Conservation (phyloP, 2,113 vertebrate genomes). For the Hippopotamus amphibius region DNA sequence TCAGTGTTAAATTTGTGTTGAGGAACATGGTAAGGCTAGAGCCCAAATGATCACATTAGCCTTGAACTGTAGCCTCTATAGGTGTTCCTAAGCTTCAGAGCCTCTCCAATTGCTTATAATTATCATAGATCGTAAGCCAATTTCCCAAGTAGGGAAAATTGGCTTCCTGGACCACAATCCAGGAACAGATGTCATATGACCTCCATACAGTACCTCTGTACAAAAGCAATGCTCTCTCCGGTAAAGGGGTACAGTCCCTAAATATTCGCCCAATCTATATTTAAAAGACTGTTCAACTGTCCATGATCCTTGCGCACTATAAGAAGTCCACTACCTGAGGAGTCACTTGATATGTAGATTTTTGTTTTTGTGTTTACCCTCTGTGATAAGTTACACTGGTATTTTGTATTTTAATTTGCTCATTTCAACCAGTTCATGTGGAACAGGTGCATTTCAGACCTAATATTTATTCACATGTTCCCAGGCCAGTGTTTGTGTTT, state of each 20-base stretch:
- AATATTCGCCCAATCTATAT: not conserved
- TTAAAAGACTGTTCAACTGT: not conserved
- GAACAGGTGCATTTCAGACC: not conserved
- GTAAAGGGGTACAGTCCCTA: not conserved
- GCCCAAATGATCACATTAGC: not conserved
- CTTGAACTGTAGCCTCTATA: not conserved
- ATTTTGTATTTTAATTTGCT: conserved; percentile 11
- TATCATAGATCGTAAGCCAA: not conserved
- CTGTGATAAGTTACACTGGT: not conserved
- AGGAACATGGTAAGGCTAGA: not conserved
- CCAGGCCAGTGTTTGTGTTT: not conserved
- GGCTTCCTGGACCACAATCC: not conserved
- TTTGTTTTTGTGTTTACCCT: not conserved
- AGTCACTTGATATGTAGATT: not conserved
- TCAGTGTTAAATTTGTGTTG: not conserved
- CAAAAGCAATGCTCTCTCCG: not conserved
- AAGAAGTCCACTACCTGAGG: not conserved
- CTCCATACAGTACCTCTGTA: not conserved
- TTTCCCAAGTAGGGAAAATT: not conserved
- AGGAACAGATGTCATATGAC: not conserved
- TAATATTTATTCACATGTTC: not conserved
- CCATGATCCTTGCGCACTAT: not conserved
- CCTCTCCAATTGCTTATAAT: not conserved
- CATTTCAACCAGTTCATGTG: not conserved
- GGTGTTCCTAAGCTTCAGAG: not conserved